Conservation (phyloP, 2,797 vertebrate genomes). For the Sebastes nivosus region DNA sequence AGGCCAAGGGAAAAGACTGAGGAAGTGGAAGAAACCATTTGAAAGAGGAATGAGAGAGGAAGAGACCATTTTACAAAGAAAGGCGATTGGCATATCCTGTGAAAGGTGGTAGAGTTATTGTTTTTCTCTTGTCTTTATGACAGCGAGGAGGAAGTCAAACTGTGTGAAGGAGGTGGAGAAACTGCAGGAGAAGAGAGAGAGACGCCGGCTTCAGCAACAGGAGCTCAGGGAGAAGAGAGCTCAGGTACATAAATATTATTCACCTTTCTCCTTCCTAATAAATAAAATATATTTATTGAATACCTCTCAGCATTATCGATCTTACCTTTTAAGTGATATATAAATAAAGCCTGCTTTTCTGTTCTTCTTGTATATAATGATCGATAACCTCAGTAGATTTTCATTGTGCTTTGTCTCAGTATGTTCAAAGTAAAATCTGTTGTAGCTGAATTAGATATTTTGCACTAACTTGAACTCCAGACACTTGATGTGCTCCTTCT, state of each 20-base stretch:
- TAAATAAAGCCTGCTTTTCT: background rate
- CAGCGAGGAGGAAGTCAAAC: slow-evolving; percentile 98
- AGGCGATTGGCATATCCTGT: background rate
- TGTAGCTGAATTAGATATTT: background rate
- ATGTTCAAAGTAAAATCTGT: background rate
- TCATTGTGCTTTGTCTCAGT: background rate
- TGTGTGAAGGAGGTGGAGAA: slow-evolving; percentile 99
- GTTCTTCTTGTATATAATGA: background rate
- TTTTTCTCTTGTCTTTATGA: slow-evolving; percentile 53
- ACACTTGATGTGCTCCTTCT: slow-evolving; percentile 98
- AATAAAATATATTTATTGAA: background rate
- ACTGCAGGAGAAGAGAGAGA: slow-evolving; percentile 95
- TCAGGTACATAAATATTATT: slow-evolving; percentile 81
- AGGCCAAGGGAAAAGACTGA: background rate
- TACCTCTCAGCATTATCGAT: background rate
- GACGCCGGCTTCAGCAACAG: slow-evolving; percentile 94
- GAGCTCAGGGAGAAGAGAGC: slow-evolving; percentile 97
- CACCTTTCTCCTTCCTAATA: background rate
- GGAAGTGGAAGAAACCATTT: slow-evolving; percentile 30
- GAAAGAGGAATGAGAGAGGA: slow-evolving; percentile 20
- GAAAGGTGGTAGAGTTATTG: slow-evolving; percentile 21
- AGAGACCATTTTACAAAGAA: slow-evolving; percentile 27
- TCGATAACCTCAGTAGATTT: background rate
- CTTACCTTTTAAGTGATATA: too few species aligned
- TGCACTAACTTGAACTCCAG: slow-evolving; percentile 96